Evolutionary conservation across 2,888 invertebrate genomes (phyloP).

Genomic region (Lissocephala sabroskyi): DNA sequence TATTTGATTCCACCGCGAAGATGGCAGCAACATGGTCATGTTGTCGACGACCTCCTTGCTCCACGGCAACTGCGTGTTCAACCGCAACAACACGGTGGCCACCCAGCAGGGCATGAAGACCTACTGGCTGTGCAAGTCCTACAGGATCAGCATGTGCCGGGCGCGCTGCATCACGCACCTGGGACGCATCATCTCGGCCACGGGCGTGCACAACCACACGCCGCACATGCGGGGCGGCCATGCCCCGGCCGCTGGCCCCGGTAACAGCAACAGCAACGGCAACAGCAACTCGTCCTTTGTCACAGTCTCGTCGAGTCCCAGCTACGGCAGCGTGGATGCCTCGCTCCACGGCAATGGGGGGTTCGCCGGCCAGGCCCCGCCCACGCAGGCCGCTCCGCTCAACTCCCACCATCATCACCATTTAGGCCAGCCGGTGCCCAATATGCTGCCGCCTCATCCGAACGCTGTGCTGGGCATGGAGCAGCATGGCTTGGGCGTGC

Average conservation of each 20-base stretch:
- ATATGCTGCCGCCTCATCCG: constrained; percentile 59
- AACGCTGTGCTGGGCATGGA: constrained; percentile 30
- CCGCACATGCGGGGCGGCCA: constrained; percentile 69
- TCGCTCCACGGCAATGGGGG: no score
- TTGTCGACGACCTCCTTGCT: constrained; percentile 72
- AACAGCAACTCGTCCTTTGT: constrained; percentile 8
- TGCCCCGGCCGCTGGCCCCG: constrained; percentile 9
- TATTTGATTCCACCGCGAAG: constrained; percentile 49
- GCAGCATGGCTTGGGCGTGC: constrained; percentile 34
- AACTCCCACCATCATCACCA: constrained; percentile 40
- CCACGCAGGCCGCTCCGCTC: neutral
- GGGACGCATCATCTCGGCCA: constrained; percentile 72
- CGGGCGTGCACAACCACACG: constrained; percentile 72
- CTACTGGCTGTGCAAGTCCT: constrained; percentile 73
- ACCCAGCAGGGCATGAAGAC: constrained; percentile 73
- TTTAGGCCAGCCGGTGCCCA: constrained; percentile 55
- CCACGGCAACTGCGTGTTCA: constrained; percentile 72
- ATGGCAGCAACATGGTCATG: constrained; percentile 72
- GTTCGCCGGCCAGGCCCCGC: constrained; percentile 13
- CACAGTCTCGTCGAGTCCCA: constrained; percentile 30
- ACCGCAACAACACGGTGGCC: constrained; percentile 73
- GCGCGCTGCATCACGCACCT: constrained; percentile 73
- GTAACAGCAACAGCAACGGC: constrained; percentile 12
- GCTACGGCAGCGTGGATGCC: no score
- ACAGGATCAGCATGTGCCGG: constrained; percentile 72